phyloP scores from a whole-genome alignment of 2,888 invertebrate species.

The Torymus aiolomorphi region DNA sequence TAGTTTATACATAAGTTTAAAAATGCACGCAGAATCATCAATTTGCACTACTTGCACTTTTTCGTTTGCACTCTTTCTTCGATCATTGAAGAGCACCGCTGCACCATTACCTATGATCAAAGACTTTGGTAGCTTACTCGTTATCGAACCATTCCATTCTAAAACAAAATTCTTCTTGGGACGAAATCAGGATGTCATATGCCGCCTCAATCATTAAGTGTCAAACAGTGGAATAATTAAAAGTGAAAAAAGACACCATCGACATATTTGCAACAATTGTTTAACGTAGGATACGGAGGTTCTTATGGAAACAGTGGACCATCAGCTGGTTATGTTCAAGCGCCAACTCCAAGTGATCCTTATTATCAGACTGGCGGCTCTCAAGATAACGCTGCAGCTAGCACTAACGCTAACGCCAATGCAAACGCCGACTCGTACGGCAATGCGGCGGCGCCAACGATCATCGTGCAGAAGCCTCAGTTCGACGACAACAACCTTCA shows the following conservation, averaged over 20 bases:
- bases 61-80: slow-evolving; percentile 17
- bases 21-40: too few species aligned
- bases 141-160: too few species aligned
- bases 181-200: too few species aligned
- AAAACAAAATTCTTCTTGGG: too few species aligned
- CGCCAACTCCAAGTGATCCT: not conserved
- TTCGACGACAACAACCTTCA: too few species aligned
- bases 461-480: too few species aligned
- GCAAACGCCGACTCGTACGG: slow-evolving; percentile 23
- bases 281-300: slow-evolving; percentile 29
- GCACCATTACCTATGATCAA: not conserved
- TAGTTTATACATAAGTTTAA: too few species aligned
- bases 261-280: slow-evolving; percentile 18
- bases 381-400: slow-evolving; percentile 51
- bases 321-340: not conserved
- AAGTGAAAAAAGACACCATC: not conserved
- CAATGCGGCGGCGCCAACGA: slow-evolving; percentile 27
- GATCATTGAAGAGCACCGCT: slow-evolving; percentile 12
- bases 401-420: slow-evolving; percentile 14
- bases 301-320: slow-evolving; percentile 23
- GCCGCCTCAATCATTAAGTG: slow-evolving; percentile 3
- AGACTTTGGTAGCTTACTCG: too few species aligned
- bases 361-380: not conserved
- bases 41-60: not conserved
- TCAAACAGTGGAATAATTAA: slow-evolving; percentile 1